Evolutionary conservation across 2,797 vertebrate genomes (phyloP).

Genomic region (Aeoliscus strigatus): DNA sequence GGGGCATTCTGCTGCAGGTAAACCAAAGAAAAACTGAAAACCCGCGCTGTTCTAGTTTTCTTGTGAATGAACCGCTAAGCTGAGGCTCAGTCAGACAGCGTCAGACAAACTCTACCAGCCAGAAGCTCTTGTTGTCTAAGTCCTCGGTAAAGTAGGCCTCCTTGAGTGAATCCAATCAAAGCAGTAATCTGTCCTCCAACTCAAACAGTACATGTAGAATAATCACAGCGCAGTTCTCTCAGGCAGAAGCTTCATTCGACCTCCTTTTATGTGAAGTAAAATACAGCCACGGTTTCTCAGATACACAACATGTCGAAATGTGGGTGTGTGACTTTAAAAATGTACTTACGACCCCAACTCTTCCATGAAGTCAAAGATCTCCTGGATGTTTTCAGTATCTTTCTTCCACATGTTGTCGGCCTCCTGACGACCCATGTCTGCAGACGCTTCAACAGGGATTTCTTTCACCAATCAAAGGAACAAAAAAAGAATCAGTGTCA

Average conservation of each 20-base stretch:
- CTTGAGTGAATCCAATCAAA: slow-evolving; percentile 50
- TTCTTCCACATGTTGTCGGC: slow-evolving; percentile 85
- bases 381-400: slow-evolving; percentile 88
- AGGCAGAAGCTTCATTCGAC: neutral
- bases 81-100: neutral
- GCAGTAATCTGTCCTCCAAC: slow-evolving; percentile 29
- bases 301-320: too few species aligned
- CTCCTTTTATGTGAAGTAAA: too few species aligned
- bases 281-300: neutral
- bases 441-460: slow-evolving; percentile 69
- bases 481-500: too few species aligned
- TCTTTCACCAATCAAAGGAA: too few species aligned
- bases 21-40: too few species aligned
- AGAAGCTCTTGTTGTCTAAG: slow-evolving; percentile 15
- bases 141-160: slow-evolving; percentile 25
- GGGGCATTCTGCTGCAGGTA: too few species aligned
- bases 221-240: neutral
- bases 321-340: too few species aligned
- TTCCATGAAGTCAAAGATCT: slow-evolving; percentile 91
- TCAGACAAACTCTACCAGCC: too few species aligned
- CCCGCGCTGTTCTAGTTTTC: too few species aligned
- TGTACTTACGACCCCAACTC: slow-evolving; percentile 91
- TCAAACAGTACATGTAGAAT: slow-evolving; percentile 7
- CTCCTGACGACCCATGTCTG: slow-evolving; percentile 87
- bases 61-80: slow-evolving; percentile 25